Percentiles rank a stretch among this genome's conserved stretches.
phyloP scores from a whole-genome alignment of 1,140 invertebrate species.

The Leptonema lineaticorne region DNA sequence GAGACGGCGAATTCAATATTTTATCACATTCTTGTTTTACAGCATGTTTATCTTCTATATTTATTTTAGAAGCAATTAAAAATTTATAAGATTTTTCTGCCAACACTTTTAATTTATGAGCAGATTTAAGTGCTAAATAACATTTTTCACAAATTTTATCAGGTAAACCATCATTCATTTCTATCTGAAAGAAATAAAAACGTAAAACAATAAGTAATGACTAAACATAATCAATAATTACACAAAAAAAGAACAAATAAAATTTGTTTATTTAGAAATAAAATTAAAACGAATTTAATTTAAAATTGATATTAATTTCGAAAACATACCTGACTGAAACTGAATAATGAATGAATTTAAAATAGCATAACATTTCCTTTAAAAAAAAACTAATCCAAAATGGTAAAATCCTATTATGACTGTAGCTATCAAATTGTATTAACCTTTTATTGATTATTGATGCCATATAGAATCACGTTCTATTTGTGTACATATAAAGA shows the following conservation, averaged over 20 bases:
- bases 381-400: no score
- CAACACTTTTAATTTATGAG: slow-evolving; percentile 18
- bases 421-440: no score
- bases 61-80: not conserved
- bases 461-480: no score
- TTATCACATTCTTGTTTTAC: not conserved
- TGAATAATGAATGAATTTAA: no score
- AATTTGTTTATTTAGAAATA: not conserved
- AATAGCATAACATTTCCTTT: no score
- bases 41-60: not conserved
- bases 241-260: no score
- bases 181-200: slow-evolving; percentile 8
- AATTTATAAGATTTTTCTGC: slow-evolving; percentile 16
- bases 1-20: not conserved
- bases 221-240: no score
- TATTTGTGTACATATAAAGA: no score
- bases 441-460: no score
- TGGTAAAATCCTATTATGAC: no score
- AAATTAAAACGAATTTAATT: not conserved
- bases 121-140: not conserved
- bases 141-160: slow-evolving; percentile 16
- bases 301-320: no score
- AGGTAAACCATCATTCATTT: slow-evolving; percentile 6
- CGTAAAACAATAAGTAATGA: not conserved
- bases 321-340: no score